Conservation (phyloP, 35 echinoderm and acorn worm species). For the Acanthaster planci region DNA sequence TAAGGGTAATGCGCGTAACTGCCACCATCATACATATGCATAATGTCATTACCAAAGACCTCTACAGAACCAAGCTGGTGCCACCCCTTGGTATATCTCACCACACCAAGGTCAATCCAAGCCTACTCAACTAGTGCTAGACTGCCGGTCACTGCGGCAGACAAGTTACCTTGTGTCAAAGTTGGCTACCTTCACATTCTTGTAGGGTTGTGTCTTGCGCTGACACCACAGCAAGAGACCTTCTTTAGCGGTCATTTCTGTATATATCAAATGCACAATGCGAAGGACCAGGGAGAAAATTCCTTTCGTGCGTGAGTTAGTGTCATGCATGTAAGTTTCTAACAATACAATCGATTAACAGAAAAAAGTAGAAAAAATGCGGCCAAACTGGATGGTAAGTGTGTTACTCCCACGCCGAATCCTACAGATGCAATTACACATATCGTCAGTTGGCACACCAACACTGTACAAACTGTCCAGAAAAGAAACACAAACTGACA, state of each 20-base stretch:
- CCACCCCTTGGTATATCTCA: no score
- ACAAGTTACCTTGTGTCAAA: conserved; percentile 85
- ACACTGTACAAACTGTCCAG: neutral
- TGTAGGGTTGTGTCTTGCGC: conserved; percentile 87
- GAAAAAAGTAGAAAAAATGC: neutral
- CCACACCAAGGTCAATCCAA: neutral
- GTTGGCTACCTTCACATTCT: conserved; percentile 82
- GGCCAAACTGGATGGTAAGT: neutral
- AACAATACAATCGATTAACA: neutral
- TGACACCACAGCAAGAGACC: conserved; percentile 95
- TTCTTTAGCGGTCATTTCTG: conserved; percentile 86
- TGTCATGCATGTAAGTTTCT: conserved; percentile 28
- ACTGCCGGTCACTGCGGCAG: neutral
- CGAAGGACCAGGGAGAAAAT: conserved; percentile 16
- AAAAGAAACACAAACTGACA: neutral
- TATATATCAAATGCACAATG: neutral
- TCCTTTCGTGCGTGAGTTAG: conserved; percentile 57
- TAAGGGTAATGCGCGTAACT: neutral
- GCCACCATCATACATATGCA: neutral
- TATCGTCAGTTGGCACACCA: conserved; percentile 15
- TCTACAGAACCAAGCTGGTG: no score
- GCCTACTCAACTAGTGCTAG: neutral
- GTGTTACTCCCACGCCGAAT: neutral
- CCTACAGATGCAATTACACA: conserved; percentile 5
- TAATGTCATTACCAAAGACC: no score